Percentiles rank a stretch among this genome's conserved stretches.
These are phyloP conservation scores for Eira barbara DNA, from an alignment of 2,113 vertebrate species.

Conservation along the genomic window DNA sequence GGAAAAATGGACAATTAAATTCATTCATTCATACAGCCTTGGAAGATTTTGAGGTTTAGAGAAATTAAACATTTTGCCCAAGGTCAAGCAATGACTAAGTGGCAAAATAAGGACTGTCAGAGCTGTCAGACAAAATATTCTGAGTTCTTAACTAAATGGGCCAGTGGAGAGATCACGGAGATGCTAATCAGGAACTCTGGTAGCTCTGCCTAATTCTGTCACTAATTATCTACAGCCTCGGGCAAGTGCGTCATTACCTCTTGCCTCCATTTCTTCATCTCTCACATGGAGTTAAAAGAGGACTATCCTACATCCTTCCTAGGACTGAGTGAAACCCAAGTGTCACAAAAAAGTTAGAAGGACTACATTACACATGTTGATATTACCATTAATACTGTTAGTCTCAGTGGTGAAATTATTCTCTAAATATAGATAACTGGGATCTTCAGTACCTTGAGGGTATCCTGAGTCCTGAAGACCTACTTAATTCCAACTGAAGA, in stretches of 20 bases:
- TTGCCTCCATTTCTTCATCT: neutral
- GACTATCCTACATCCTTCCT: neutral
- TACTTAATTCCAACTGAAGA: neutral
- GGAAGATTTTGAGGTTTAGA: neutral
- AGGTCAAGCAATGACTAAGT: constrained; percentile 43
- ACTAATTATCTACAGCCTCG: neutral
- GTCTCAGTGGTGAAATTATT: neutral
- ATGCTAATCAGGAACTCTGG: neutral
- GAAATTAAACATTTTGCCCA: constrained; percentile 48
- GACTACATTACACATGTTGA: neutral
- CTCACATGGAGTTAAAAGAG: neutral
- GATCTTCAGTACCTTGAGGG: neutral
- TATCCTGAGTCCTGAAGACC: neutral
- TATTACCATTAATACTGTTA: neutral
- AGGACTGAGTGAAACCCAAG: neutral
- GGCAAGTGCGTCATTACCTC: neutral
- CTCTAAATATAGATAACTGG: neutral
- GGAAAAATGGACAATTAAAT: constrained; percentile 46
- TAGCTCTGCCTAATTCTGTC: neutral
- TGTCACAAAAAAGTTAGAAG: neutral
- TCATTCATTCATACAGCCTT: constrained; percentile 50
- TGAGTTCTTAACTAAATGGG: constrained; percentile 24
- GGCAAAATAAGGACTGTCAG: neutral
- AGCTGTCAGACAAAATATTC: neutral
- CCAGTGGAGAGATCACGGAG: neutral